Percentiles rank a stretch among this genome's conserved stretches.
Evolutionary conservation across 2,113 vertebrate genomes (phyloP).

Genomic region (Pluvialis apricaria): DNA sequence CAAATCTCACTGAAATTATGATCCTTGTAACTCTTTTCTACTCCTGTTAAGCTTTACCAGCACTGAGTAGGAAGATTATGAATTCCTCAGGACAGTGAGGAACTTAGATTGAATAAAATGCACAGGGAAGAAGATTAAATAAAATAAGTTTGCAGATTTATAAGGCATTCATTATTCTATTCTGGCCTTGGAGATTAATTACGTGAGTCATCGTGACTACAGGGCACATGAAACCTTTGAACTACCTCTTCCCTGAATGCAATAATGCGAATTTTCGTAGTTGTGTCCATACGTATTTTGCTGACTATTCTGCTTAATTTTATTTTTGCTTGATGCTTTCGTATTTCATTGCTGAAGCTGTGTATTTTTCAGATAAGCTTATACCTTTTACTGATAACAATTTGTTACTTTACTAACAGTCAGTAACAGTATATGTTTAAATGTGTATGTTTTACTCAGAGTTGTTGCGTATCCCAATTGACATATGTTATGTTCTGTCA

Average conservation of each 20-base stretch:
- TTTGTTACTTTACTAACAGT: neutral
- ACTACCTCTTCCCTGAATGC: no score
- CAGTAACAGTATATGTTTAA: neutral
- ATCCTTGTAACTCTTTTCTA: neutral
- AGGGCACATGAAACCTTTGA: neutral
- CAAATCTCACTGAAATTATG: neutral
- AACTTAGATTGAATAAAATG: neutral
- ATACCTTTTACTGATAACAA: neutral
- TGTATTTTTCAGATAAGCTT: neutral
- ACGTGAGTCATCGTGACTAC: neutral
- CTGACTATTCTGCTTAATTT: neutral
- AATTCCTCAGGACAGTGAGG: neutral
- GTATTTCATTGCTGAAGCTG: neutral
- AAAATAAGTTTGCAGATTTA: neutral
- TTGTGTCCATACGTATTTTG: rapidly evolving
- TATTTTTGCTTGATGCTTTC: neutral
- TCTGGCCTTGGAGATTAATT: neutral
- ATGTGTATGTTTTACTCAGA: neutral
- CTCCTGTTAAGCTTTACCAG: neutral
- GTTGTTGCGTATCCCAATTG: neutral
- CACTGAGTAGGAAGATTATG: neutral
- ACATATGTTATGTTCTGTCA: neutral
- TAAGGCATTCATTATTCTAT: neutral
- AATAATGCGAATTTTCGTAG: no score
- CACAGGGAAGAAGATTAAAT: neutral